These are phyloP conservation scores for Drosophila rubida DNA, from an alignment of 2,888 invertebrate genomes.

Conservation along the genomic window DNA sequence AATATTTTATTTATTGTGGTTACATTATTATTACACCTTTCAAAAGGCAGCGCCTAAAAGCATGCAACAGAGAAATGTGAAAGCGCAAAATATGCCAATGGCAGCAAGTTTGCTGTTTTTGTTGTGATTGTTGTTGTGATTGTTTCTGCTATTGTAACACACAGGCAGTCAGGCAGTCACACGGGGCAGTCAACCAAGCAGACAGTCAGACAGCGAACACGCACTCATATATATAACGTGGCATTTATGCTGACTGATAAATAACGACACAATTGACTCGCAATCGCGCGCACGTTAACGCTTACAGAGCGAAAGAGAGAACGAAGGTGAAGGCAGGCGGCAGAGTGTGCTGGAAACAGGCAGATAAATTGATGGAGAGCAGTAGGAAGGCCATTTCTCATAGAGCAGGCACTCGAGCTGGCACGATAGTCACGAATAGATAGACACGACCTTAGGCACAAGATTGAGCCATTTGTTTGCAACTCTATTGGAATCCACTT, in stretches of 20 bases:
- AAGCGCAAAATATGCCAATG: slow-evolving; percentile 39
- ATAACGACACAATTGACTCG: slow-evolving; percentile 77
- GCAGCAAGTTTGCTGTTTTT: slow-evolving; percentile 22
- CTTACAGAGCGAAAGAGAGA: slow-evolving; percentile 12
- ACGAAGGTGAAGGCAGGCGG: neutral
- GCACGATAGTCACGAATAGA: neutral
- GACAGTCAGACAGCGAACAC: slow-evolving; percentile 2
- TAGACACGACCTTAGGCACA: neutral
- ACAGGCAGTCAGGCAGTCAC: slow-evolving; percentile 11
- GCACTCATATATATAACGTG: slow-evolving; percentile 14
- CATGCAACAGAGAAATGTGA: slow-evolving; percentile 41
- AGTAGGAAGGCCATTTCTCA: slow-evolving; percentile 1
- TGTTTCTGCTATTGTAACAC: slow-evolving; percentile 27
- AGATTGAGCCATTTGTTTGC: neutral
- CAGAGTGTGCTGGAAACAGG: neutral
- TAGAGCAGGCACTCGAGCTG: slow-evolving; percentile 9
- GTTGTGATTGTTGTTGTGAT: slow-evolving; percentile 32
- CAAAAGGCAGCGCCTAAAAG: slow-evolving; percentile 54
- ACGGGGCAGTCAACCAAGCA: slow-evolving; percentile 6
- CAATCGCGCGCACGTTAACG: slow-evolving; percentile 66
- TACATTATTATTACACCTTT: slow-evolving; percentile 61
- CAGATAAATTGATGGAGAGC: slow-evolving; percentile 1
- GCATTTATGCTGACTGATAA: slow-evolving; percentile 73
- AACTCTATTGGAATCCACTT: too few relatives aligned
- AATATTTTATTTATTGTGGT: slow-evolving; percentile 56